A percentile compares a stretch with the other conserved stretches of the same genome.
Evolutionary conservation across 1,140 invertebrate species (phyloP).

Genomic region (Drosophila miranda): DNA sequence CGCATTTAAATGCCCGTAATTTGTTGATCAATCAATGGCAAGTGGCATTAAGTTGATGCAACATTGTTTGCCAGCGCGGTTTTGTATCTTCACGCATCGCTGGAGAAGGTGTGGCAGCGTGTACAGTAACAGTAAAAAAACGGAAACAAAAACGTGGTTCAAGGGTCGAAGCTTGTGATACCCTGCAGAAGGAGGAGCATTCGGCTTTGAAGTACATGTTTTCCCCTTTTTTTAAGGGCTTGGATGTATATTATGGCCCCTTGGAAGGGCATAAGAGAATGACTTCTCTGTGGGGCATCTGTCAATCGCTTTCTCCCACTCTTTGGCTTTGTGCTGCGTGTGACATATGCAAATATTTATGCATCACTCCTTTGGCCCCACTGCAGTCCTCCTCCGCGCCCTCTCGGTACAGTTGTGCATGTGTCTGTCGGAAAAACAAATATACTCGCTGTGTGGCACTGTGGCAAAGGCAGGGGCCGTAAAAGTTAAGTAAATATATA

Average conservation of each 20-base stretch:
- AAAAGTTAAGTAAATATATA: conserved; percentile 60
- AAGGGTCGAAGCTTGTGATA: too few relatives aligned
- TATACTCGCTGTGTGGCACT: conserved; percentile 14
- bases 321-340: conserved; percentile 51
- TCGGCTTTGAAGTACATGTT: neutral
- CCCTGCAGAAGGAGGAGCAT: neutral
- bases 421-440: conserved; percentile 29
- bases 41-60: conserved; percentile 22
- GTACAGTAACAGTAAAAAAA: conserved; percentile 6
- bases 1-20: conserved; percentile 29
- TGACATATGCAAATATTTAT: conserved; percentile 65
- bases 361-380: conserved; percentile 31
- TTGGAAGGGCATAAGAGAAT: neutral
- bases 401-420: conserved; percentile 18
- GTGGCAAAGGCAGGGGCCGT: conserved; percentile 26
- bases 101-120: too few relatives aligned
- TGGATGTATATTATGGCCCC: too few relatives aligned
- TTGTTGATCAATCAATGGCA: conserved; percentile 48
- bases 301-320: conserved; percentile 19
- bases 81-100: conserved; percentile 26
- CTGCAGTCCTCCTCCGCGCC: neutral
- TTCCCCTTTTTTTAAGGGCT: too few relatives aligned
- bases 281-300: conserved; percentile 31
- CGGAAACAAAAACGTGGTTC: neutral
- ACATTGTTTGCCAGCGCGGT: conserved; percentile 25